Evolutionary conservation across 1,140 invertebrate genomes (phyloP), one percentile per base, ranked within the genome.

Genomic region (Proctacanthus coquilletti): DNA sequence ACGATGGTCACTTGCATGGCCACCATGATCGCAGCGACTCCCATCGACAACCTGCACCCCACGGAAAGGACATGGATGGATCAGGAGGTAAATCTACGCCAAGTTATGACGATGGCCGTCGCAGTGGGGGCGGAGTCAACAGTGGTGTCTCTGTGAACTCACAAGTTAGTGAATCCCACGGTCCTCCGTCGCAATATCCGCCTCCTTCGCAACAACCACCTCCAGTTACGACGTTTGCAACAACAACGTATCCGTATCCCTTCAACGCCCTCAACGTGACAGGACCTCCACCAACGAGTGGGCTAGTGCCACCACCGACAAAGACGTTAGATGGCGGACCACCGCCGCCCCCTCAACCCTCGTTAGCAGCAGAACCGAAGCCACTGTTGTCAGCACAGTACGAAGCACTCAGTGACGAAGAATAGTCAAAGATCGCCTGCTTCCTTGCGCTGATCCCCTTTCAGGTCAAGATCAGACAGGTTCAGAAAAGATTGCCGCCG

Each of bases 371-470:
- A 25, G 81, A 85, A 61, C 80, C 81, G 15, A 80, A 82, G 49
- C 82, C 83, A 20, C 64, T 87, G 34, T 69, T 88, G 48, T 82
- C 78, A 14, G 76, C 80, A 39, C 82, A 87, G 58, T 88, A 87
- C 60, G 84, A 87, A 61, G 80, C 83, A 15, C 67, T 88, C 2
- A 85, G 81, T 38, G 84, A 87, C 63, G 84, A 88, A 64, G 84
- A 87, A 69, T 87, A 68, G 59, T 60, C n/a, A n/a, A n/a, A n/a
- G n/a, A n/a, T n/a, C n/a, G n/a, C n/a, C n/a, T n/a, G n/a, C n/a
- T n/a, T n/a, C n/a, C n/a, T n/a, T n/a, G n/a, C n/a, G n/a, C n/a
- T n/a, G n/a, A n/a, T n/a, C n/a, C n/a, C n/a, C n/a, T n/a, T n/a
- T n/a, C n/a, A n/a, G n/a, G n/a, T n/a, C n/a, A n/a, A n/a, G n/a